A percentile compares a stretch with the other conserved stretches of the same genome.
Evolutionary conservation across 2,113 vertebrate genomes (phyloP).

Genomic region (Entomyzon cyanotis): DNA sequence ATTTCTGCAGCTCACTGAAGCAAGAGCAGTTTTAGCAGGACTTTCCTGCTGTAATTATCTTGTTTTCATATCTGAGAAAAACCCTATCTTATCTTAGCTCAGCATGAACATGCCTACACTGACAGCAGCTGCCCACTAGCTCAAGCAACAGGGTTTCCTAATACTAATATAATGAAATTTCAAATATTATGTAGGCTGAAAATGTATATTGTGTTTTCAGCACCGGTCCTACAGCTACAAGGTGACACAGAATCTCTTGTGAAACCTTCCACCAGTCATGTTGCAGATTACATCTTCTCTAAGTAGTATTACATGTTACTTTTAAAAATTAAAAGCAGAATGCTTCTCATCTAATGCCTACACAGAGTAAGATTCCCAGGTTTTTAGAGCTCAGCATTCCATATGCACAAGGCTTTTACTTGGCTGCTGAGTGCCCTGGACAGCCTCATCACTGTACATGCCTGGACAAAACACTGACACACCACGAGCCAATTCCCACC

Average conservation of each 20-base stretch:
- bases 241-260: neutral
- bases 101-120: neutral
- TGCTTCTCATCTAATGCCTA: neutral
- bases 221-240: neutral
- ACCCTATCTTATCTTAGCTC: neutral
- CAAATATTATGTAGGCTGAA: neutral
- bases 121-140: neutral
- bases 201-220: neutral
- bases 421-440: neutral
- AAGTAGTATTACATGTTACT: neutral
- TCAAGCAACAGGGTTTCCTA: neutral
- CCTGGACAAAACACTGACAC: neutral
- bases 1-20: conserved; percentile 29
- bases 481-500: neutral
- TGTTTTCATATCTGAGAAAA: conserved; percentile 5
- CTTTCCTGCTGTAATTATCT: conserved; percentile 51
- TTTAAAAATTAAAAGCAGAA: neutral
- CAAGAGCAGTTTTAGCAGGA: conserved; percentile 49
- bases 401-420: neutral
- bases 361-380: neutral
- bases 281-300: neutral
- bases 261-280: neutral
- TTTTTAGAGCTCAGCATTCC: neutral
- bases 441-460: neutral
- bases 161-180: neutral